Conservation (phyloP, 2,113 vertebrate genomes). For the Perccottus glenii region DNA sequence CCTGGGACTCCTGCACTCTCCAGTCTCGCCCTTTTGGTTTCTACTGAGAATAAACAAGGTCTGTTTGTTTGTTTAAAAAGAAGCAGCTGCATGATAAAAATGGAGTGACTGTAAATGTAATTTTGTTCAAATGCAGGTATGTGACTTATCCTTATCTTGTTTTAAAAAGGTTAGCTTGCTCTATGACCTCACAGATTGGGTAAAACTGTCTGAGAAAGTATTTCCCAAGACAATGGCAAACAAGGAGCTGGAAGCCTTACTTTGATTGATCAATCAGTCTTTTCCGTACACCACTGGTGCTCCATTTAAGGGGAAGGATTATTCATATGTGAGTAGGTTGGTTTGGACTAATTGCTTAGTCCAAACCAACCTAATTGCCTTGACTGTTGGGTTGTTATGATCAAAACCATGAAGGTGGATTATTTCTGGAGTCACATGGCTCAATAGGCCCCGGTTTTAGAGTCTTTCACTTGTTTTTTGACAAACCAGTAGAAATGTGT, state of each 20-base stretch:
- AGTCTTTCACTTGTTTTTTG: not conserved
- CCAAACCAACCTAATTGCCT: too few relatives aligned
- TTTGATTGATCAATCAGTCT: not conserved
- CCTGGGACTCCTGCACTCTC: slow-evolving; percentile 14
- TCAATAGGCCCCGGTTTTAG: too few relatives aligned
- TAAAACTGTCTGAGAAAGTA: not conserved
- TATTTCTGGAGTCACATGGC: slow-evolving; percentile 13
- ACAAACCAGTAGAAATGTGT: not conserved
- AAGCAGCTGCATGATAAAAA: slow-evolving; percentile 3
- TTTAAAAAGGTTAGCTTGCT: slow-evolving; percentile 11
- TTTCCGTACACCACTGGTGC: not conserved
- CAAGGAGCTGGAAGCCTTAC: not conserved
- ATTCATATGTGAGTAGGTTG: not conserved
- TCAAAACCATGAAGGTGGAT: too few relatives aligned
- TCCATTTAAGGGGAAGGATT: not conserved
- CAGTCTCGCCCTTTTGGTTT: slow-evolving; percentile 15
- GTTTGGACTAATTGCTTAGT: slow-evolving; percentile 1
- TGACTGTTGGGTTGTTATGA: not conserved
- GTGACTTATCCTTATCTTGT: not conserved
- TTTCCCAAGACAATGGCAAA: not conserved
- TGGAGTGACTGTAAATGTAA: not conserved
- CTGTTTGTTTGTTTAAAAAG: slow-evolving; percentile 4
- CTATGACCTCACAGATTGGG: slow-evolving; percentile 9
- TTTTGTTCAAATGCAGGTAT: not conserved
- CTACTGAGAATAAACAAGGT: slow-evolving; percentile 2